phyloP scores from a whole-genome alignment of 2,888 invertebrate genomes.

The Phyto melanocephala region DNA sequence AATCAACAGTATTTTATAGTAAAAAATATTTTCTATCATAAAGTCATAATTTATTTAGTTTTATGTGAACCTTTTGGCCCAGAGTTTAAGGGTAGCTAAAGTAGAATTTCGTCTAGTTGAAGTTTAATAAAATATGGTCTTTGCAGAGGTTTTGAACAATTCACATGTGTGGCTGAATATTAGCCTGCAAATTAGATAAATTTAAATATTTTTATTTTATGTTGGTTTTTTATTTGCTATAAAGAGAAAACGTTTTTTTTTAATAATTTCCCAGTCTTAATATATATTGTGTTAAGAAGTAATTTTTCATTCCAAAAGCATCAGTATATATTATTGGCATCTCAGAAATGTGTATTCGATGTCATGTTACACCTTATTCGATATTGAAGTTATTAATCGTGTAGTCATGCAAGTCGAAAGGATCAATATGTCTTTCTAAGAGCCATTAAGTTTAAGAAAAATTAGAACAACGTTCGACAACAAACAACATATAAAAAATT shows the following conservation, averaged over 20 bases:
- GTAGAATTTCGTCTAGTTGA: slow-evolving; percentile 30
- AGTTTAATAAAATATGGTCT: slow-evolving; percentile 41
- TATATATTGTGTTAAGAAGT: too few relatives aligned
- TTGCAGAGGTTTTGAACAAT: slow-evolving; percentile 1
- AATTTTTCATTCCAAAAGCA: too few relatives aligned
- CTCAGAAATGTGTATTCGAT: too few relatives aligned
- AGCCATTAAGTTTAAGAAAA: too few relatives aligned
- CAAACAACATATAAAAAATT: too few relatives aligned
- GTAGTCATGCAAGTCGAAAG: too few relatives aligned
- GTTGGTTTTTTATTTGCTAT: not conserved
- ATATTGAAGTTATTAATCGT: too few relatives aligned
- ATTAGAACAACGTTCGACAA: too few relatives aligned
- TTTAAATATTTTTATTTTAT: not conserved
- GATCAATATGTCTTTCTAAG: too few relatives aligned
- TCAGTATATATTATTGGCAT: too few relatives aligned
- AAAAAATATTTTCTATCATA: slow-evolving; percentile 56
- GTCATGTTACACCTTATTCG: too few relatives aligned
- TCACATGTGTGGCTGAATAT: slow-evolving; percentile 7
- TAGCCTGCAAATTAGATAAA: slow-evolving; percentile 16
- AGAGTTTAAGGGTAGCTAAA: slow-evolving; percentile 45
- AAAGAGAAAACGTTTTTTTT: not conserved
- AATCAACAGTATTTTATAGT: slow-evolving; percentile 52
- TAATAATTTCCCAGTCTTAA: too few relatives aligned
- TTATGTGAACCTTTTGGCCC: slow-evolving; percentile 38
- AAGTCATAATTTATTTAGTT: slow-evolving; percentile 56